phyloP scores from a whole-genome alignment of 2,888 invertebrate genomes.

The Autographa gamma region DNA sequence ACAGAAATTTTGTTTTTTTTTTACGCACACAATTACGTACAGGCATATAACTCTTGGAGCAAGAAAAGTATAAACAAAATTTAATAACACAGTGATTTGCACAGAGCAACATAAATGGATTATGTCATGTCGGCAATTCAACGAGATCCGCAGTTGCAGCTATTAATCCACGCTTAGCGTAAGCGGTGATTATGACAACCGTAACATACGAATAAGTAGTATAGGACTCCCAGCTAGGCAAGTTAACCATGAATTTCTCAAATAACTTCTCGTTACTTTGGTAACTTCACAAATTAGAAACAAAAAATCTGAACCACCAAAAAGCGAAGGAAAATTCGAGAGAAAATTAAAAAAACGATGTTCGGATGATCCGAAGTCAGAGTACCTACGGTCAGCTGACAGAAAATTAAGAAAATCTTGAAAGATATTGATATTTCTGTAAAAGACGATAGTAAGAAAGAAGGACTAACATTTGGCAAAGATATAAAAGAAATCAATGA shows the following conservation, averaged over 20 bases:
- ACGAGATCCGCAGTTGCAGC: background rate
- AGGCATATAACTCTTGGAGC: no score
- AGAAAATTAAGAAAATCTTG: no score
- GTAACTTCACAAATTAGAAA: background rate
- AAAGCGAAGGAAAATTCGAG: background rate
- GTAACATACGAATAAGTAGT: background rate
- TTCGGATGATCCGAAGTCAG: background rate
- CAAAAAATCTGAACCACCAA: background rate
- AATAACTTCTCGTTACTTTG: background rate
- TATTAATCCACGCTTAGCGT: background rate
- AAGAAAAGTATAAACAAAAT: no score
- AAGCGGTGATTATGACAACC: constrained; percentile 2
- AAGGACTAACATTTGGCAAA: background rate
- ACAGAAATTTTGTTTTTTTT: no score
- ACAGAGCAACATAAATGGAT: background rate
- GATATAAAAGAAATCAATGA: background rate
- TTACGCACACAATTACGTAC: no score
- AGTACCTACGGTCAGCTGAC: background rate
- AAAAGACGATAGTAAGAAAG: no score
- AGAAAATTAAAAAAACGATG: background rate
- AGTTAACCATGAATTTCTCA: background rate
- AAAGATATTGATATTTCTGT: no score
- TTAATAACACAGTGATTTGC: background rate
- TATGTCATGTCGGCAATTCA: background rate
- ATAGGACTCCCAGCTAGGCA: no score